Conservation (phyloP, 2,797 vertebrate genomes). For the Pangasius djambal region DNA sequence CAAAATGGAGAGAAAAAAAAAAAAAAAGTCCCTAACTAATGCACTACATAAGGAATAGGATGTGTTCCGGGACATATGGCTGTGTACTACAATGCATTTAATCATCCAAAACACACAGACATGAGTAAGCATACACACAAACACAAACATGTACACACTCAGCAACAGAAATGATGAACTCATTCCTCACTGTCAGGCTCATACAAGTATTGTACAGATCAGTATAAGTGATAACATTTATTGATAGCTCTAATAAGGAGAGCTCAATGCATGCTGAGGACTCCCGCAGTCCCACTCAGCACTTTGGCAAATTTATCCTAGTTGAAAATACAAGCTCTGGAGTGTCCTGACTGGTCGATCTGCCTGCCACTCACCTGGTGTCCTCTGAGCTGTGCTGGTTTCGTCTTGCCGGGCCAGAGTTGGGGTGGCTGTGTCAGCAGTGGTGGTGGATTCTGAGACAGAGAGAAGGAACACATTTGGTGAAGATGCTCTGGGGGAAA, state of each 20-base stretch:
- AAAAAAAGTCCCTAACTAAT: background rate
- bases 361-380: conserved; percentile 65
- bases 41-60: background rate
- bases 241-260: conserved; percentile 22
- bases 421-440: conserved; percentile 84
- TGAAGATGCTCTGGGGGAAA: background rate
- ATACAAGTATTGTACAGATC: conserved; percentile 40
- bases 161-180: background rate
- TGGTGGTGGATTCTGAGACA: conserved; percentile 83
- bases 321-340: background rate
- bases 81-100: background rate
- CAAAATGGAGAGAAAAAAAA: background rate
- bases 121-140: background rate
- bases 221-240: conserved; percentile 25
- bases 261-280: conserved; percentile 1
- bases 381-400: conserved; percentile 76
- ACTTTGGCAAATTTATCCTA: background rate
- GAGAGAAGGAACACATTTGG: conserved; percentile 19
- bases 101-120: background rate
- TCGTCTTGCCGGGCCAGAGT: conserved; percentile 82
- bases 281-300: background rate
- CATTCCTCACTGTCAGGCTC: conserved; percentile 31
- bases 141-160: background rate
- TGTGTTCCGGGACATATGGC: background rate
- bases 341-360: conserved; percentile 34